These are phyloP conservation scores for Protophormia terraenovae DNA, from an alignment of 2,888 invertebrate genomes.

Conservation along the genomic window DNA sequence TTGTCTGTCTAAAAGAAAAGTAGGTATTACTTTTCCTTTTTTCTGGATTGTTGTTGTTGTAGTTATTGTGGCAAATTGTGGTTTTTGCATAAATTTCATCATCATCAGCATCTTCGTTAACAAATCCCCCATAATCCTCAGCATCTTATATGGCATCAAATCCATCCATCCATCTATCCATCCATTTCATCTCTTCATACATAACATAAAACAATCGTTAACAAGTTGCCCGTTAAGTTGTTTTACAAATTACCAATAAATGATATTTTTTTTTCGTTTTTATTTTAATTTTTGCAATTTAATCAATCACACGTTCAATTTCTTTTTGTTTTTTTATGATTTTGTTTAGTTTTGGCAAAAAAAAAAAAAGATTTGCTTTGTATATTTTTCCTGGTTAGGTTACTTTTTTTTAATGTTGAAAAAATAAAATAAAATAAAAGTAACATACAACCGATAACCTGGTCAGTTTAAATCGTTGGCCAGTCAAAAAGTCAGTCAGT, in stretches of 20 bases:
- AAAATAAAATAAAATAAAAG: neutral
- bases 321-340: neutral
- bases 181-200: slow-evolving; percentile 11
- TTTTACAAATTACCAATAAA: slow-evolving; percentile 77
- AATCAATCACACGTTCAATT: slow-evolving; percentile 73
- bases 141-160: slow-evolving; percentile 5
- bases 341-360: neutral
- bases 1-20: slow-evolving; percentile 40
- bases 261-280: slow-evolving; percentile 72
- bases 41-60: slow-evolving; percentile 8
- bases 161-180: neutral
- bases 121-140: slow-evolving; percentile 37
- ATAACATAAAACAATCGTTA: slow-evolving; percentile 57
- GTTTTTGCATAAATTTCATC: slow-evolving; percentile 66
- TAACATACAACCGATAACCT: slow-evolving; percentile 31
- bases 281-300: slow-evolving; percentile 73
- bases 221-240: slow-evolving; percentile 68
- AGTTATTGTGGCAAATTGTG: slow-evolving; percentile 51
- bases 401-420: neutral
- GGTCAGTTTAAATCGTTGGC: slow-evolving; percentile 6
- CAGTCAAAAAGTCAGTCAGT: slow-evolving; percentile 43
- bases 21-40: slow-evolving; percentile 62
- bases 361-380: neutral
- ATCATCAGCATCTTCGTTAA: slow-evolving; percentile 20
- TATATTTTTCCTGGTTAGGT: slow-evolving; percentile 32